phyloP scores from a whole-genome alignment of 2,797 vertebrate genomes.

The Halcyon badia region DNA sequence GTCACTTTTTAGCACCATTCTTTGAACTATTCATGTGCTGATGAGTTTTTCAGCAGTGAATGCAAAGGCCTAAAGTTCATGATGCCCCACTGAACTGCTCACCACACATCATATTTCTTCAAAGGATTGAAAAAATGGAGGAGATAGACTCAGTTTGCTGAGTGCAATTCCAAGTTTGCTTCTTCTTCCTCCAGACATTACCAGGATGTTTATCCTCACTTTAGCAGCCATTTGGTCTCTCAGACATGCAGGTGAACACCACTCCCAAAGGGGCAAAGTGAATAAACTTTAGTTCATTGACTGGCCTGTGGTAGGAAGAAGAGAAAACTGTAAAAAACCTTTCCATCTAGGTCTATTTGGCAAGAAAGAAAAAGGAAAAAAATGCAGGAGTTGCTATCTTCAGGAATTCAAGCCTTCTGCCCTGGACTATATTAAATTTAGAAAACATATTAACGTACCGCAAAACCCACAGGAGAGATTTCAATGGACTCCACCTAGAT shows the following conservation, averaged over 20 bases:
- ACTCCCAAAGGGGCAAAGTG: neutral
- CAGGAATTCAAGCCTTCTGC: constrained; percentile 64
- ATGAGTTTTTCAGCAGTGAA: constrained; percentile 45
- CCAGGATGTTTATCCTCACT: neutral
- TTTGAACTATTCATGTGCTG: constrained; percentile 50
- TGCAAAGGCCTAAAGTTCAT: neutral
- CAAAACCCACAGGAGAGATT: constrained; percentile 68
- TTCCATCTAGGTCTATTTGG: constrained; percentile 67
- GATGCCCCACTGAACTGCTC: neutral
- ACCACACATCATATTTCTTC: neutral
- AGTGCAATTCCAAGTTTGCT: neutral
- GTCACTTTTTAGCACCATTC: constrained; percentile 55
- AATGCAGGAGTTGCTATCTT: constrained; percentile 55
- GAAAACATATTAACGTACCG: constrained; percentile 59
- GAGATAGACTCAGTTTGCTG: neutral
- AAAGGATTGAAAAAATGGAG: neutral
- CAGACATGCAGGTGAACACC: neutral
- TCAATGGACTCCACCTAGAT: constrained; percentile 71
- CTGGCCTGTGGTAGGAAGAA: constrained; percentile 1
- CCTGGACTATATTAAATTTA: constrained; percentile 65
- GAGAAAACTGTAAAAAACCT: constrained; percentile 51
- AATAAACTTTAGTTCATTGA: constrained; percentile 57
- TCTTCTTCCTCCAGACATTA: neutral
- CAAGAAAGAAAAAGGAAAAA: constrained; percentile 67
- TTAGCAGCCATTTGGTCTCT: neutral